Percentiles rank a stretch among this genome's conserved stretches.
Evolutionary conservation across 1,140 invertebrate species (phyloP).

Genomic region (Hyles vespertilio): DNA sequence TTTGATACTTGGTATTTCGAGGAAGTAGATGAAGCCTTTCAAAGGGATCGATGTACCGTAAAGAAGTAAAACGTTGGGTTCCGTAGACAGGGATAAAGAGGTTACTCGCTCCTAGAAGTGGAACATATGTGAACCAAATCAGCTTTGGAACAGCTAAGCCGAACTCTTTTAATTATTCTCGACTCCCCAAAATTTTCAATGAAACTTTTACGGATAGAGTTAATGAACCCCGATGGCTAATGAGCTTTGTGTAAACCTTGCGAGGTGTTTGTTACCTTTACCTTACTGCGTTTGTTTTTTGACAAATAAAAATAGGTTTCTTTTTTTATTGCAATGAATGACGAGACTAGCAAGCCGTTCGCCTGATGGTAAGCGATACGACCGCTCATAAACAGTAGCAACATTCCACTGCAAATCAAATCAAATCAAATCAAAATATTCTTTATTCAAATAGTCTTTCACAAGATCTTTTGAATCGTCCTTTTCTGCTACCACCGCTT

Average conservation of each 20-base stretch:
- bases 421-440: too few relatives aligned
- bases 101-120: conserved; percentile 12
- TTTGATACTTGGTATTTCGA: conserved; percentile 12
- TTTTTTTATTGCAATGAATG: too few relatives aligned
- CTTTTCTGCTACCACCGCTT: too few relatives aligned
- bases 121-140: conserved; percentile 24
- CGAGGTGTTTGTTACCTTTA: not conserved
- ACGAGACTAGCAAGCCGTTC: too few relatives aligned
- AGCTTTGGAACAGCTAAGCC: conserved; percentile 36
- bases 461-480: too few relatives aligned
- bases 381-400: too few relatives aligned
- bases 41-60: conserved; percentile 17
- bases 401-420: too few relatives aligned
- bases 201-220: conserved; percentile 31
- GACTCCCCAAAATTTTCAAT: conserved; percentile 33
- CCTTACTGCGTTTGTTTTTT: too few relatives aligned
- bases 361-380: too few relatives aligned
- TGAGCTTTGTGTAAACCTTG: conserved; percentile 22
- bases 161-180: conserved; percentile 50
- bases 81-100: conserved; percentile 19
- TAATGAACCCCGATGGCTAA: conserved; percentile 28
- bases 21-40: conserved; percentile 14
- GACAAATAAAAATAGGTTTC: too few relatives aligned
- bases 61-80: conserved; percentile 13
- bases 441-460: too few relatives aligned